These are phyloP conservation scores for Myanophis thanlyinensis DNA, from an alignment of 2,113 vertebrate genomes.

Conservation along the genomic window DNA sequence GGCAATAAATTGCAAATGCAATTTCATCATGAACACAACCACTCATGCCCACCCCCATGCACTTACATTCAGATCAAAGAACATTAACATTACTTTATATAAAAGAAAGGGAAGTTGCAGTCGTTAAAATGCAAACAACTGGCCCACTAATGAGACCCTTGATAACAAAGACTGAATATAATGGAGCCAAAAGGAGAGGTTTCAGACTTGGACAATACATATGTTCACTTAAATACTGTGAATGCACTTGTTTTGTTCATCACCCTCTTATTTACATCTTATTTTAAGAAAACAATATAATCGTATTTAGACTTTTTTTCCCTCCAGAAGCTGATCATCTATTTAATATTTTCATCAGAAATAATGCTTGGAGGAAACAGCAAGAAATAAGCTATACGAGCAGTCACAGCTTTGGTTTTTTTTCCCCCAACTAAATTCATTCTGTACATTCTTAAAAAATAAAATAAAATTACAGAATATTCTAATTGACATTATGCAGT, in stretches of 20 bases:
- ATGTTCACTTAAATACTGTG: background rate
- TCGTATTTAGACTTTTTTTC: slow-evolving; percentile 9
- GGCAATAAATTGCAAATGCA: slow-evolving; percentile 35
- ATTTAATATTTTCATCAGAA: slow-evolving; percentile 53
- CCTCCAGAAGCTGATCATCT: slow-evolving; percentile 23
- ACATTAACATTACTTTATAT: slow-evolving; percentile 23
- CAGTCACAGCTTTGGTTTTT: slow-evolving; percentile 26
- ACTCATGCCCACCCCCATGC: background rate
- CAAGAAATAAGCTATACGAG: slow-evolving; percentile 13
- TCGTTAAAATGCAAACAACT: slow-evolving; percentile 29
- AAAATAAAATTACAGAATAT: slow-evolving; percentile 40
- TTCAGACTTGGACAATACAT: background rate
- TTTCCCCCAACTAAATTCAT: background rate
- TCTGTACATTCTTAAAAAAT: slow-evolving; percentile 43
- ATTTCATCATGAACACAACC: slow-evolving; percentile 41
- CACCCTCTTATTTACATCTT: background rate
- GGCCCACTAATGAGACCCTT: slow-evolving; percentile 9
- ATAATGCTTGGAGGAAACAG: slow-evolving; percentile 14
- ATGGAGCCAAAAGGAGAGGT: slow-evolving; percentile 14
- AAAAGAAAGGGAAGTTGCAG: slow-evolving; percentile 34
- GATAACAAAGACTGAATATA: slow-evolving; percentile 36
- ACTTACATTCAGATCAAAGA: slow-evolving; percentile 34
- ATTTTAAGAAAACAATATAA: background rate
- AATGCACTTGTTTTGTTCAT: background rate
- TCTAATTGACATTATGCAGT: background rate